Evolutionary conservation across 2,888 invertebrate species (phyloP).

Genomic region (Argyresthia goedartella): DNA sequence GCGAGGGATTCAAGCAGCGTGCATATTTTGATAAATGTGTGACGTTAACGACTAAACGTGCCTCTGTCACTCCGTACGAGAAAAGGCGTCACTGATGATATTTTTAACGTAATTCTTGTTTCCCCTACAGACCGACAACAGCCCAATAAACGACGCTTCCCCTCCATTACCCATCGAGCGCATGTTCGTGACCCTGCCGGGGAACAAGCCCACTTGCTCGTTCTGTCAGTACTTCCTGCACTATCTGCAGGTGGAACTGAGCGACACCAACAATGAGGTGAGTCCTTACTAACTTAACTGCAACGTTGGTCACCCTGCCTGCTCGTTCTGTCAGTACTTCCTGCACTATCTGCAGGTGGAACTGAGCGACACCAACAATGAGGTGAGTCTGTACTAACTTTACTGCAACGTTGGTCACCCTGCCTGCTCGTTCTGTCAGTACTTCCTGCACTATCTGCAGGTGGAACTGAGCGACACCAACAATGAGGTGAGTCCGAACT

Average conservation of each 20-base stretch:
- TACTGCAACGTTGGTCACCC: slow-evolving; percentile 30
- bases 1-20: too few species aligned
- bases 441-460: slow-evolving; percentile 84
- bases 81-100: too few species aligned
- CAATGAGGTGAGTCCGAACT: slow-evolving; percentile 69
- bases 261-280: slow-evolving; percentile 77
- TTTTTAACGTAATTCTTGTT: too few species aligned
- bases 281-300: not conserved
- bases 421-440: slow-evolving; percentile 84
- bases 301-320: slow-evolving; percentile 53
- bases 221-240: slow-evolving; percentile 88
- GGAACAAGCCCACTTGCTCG: slow-evolving; percentile 71
- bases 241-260: slow-evolving; percentile 80
- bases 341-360: slow-evolving; percentile 83
- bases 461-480: slow-evolving; percentile 75
- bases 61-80: too few species aligned
- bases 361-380: slow-evolving; percentile 76
- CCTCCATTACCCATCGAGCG: slow-evolving; percentile 34
- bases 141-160: not conserved
- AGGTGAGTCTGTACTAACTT: slow-evolving; percentile 52
- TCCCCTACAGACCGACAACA: not conserved
- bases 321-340: slow-evolving; percentile 87
- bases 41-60: too few species aligned
- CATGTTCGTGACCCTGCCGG: slow-evolving; percentile 39
- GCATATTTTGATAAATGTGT: too few species aligned